Evolutionary conservation across 2,888 invertebrate genomes (phyloP).

Genomic region (Trissolcus brochymenae): DNA sequence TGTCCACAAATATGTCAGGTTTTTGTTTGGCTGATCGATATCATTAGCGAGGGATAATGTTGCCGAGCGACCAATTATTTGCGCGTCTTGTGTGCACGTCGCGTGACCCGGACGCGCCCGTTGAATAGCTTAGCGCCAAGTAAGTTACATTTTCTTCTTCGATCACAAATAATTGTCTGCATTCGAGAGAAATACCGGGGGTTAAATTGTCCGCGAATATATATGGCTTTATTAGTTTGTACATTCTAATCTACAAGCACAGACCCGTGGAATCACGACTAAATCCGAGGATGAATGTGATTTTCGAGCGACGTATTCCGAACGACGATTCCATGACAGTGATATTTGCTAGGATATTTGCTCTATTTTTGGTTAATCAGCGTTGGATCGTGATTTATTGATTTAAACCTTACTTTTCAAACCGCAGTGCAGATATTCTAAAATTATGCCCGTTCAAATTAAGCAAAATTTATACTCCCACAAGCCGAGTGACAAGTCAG

Average conservation of each 20-base stretch:
- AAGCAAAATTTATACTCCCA: too few species aligned
- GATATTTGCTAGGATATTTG: slow-evolving; percentile 12
- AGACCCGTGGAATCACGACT: slow-evolving; percentile 1
- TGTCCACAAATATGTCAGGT: slow-evolving; percentile 49
- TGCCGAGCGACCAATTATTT: slow-evolving; percentile 35
- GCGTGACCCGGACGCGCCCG: slow-evolving; percentile 30
- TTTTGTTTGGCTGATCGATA: slow-evolving; percentile 38
- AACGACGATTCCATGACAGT: slow-evolving; percentile 1
- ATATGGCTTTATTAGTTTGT: slow-evolving; percentile 50
- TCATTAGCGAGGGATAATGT: slow-evolving; percentile 36
- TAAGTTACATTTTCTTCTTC: slow-evolving; percentile 41
- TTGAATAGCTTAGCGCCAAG: slow-evolving; percentile 23
- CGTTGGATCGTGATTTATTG: slow-evolving; percentile 7
- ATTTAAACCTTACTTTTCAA: slow-evolving; percentile 3
- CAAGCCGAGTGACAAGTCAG: too few species aligned
- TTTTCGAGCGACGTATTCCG: slow-evolving; percentile 9
- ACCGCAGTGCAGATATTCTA: too few species aligned
- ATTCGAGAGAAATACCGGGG: slow-evolving; percentile 24
- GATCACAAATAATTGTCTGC: slow-evolving; percentile 42
- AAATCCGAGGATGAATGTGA: slow-evolving; percentile 21
- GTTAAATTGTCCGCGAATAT: slow-evolving; percentile 42
- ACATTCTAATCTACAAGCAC: slow-evolving; percentile 42
- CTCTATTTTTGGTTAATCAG: slow-evolving; percentile 9
- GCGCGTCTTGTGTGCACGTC: slow-evolving; percentile 35
- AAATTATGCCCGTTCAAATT: too few species aligned